Evolutionary conservation across 2,888 invertebrate genomes (phyloP), one percentile per base, ranked within the genome.

Genomic region (Lysandra coridon): DNA sequence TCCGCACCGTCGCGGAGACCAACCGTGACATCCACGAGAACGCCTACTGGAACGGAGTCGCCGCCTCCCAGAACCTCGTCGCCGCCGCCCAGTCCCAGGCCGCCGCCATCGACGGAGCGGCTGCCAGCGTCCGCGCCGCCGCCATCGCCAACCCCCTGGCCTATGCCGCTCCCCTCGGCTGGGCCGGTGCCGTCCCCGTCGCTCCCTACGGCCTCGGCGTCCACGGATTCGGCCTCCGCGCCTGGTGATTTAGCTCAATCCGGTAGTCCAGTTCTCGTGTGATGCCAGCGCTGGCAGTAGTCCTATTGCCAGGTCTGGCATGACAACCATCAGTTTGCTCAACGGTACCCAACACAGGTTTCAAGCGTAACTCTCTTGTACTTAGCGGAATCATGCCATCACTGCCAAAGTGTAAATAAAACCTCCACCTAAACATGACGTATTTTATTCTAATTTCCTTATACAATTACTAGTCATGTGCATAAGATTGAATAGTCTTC

Each of bases 351-450:
- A 80, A 85, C 84, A 88, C 91, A 88, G 92, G 92, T 93, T 92
- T 93, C 92, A 92, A 86, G 87, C 87, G 93, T 93, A 94, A 94
- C 93, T 94, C 94, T 94, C 94, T 93, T 94, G 91, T 93, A 92
- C 89, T 92, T 91, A 87, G 83, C 84, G 86, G 86, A 87, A 90
- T 88, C 87, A 92, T 90, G 91, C 91, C 92, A 92, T 92, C 93
- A 94, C 93, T 93, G 93, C 94, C 94, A 94, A 94, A 94, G 94
- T 94, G 94, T 94, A 92, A 94, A 93, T 93, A 93, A 94, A 94
- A 88, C 92, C 90, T 85, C 85, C 86, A 87, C 84, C 89, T 86
- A 87, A 85, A 77, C 75, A 60, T 30, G 17, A 79, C 17, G 33
- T n/a, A 76, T 76, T 76, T 76, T 57, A 75, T 76, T 75, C 23